phyloP scores from a whole-genome alignment of 2,113 vertebrate species.

The zebrafish (Danio rerio) region DNA sequence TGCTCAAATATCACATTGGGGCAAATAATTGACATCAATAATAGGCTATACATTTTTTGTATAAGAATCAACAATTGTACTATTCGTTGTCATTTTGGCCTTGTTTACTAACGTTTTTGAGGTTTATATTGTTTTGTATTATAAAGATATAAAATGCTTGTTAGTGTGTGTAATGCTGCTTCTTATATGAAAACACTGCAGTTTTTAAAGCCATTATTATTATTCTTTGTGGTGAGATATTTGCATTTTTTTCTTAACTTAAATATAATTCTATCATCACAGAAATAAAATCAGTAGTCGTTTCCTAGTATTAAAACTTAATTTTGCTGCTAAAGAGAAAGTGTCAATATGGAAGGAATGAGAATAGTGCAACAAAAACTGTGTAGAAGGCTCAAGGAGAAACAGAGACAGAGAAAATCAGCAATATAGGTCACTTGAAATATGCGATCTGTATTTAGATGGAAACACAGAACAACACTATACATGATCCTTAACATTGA shows the following conservation, averaged over 20 bases:
- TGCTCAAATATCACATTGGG: not conserved
- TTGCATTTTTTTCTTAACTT: conserved; percentile 45
- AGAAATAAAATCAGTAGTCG: not conserved
- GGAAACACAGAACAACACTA: not conserved
- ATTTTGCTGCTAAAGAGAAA: not conserved
- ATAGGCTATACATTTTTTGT: not conserved
- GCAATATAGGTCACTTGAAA: conserved; percentile 26
- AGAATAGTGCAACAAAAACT: not conserved
- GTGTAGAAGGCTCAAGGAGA: conserved; percentile 16
- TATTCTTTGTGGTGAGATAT: conserved; percentile 70
- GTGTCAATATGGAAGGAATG: not conserved
- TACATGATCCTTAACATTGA: not conserved
- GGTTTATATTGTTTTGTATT: conserved; percentile 57
- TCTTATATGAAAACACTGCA: conserved; percentile 70
- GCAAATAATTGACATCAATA: not conserved
- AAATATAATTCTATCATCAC: not conserved
- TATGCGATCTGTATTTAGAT: not conserved
- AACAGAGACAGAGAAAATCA: conserved; percentile 7
- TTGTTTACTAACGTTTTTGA: conserved; percentile 60
- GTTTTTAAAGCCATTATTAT: conserved; percentile 68
- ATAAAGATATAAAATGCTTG: conserved; percentile 15
- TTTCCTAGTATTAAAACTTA: not conserved
- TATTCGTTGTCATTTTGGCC: conserved; percentile 59
- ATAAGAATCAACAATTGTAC: conserved; percentile 1
- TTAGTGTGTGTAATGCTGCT: conserved; percentile 67